Evolutionary conservation across 1,140 invertebrate species (phyloP).

Genomic region (Zaprionus ghesquierei): DNA sequence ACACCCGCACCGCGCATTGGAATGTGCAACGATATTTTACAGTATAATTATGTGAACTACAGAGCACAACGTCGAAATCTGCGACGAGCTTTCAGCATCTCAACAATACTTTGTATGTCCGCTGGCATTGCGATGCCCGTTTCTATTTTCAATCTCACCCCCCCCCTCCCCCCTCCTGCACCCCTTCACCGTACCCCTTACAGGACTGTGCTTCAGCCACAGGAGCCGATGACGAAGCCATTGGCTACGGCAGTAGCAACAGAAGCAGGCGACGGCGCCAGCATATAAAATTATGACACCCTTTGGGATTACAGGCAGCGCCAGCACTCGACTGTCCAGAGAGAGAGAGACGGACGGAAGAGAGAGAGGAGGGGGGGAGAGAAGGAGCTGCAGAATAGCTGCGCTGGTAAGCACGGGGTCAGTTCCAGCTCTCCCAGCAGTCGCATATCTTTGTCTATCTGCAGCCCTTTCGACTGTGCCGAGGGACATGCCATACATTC

Average conservation of each 20-base stretch:
- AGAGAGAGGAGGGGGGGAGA: not conserved
- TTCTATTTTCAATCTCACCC: not conserved
- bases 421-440: not conserved
- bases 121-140: not conserved
- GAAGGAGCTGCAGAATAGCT: not conserved
- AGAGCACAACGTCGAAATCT: constrained; percentile 67
- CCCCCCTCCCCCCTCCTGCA: not conserved
- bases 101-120: constrained; percentile 68
- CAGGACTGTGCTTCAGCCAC: constrained; percentile 16
- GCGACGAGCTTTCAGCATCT: constrained; percentile 66
- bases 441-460: constrained; percentile 18
- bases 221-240: constrained; percentile 10
- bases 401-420: not conserved
- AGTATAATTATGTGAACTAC: constrained; percentile 78
- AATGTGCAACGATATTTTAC: constrained; percentile 71
- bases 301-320: constrained; percentile 54
- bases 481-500: not conserved
- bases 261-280: constrained; percentile 41
- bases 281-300: constrained; percentile 76
- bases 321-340: constrained; percentile 36
- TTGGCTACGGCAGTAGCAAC: not conserved
- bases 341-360: not conserved
- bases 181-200: not conserved
- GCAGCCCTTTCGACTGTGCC: not conserved
- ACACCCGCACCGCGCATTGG: constrained; percentile 14